Evolutionary conservation across 2,888 invertebrate species (phyloP).

Genomic region (Agelastica alni): DNA sequence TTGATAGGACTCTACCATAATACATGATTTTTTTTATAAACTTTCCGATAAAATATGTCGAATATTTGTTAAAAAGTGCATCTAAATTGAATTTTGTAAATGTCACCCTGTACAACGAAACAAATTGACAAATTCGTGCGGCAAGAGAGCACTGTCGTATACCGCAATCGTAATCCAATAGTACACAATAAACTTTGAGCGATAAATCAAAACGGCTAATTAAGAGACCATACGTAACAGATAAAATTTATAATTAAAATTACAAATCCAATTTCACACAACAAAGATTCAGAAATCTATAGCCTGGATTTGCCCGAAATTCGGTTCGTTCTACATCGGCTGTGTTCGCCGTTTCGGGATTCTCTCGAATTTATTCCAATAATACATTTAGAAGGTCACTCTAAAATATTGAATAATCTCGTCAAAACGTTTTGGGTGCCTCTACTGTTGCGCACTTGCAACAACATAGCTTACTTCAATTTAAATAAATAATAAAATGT

Average conservation of each 20-base stretch:
- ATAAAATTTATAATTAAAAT: slow-evolving; percentile 56
- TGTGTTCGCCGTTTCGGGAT: background rate
- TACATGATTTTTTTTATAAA: no score
- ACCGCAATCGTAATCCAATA: slow-evolving; percentile 9
- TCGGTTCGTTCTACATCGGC: background rate
- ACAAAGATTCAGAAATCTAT: slow-evolving; percentile 53
- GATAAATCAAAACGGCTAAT: slow-evolving; percentile 45
- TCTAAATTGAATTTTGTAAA: no score
- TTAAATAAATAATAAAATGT: no score
- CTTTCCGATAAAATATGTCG: no score
- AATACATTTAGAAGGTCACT: no score
- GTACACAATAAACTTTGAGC: slow-evolving; percentile 29
- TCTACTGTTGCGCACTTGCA: no score
- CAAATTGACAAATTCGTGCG: slow-evolving; percentile 21
- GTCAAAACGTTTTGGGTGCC: no score
- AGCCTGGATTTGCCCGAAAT: slow-evolving; percentile 26
- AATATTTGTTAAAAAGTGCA: no score
- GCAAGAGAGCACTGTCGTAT: slow-evolving; percentile 13
- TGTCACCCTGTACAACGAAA: background rate
- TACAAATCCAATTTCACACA: slow-evolving; percentile 57
- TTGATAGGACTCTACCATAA: no score
- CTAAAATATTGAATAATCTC: no score
- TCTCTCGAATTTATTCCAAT: no score
- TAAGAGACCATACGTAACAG: slow-evolving; percentile 53
- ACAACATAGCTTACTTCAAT: no score